phyloP scores from a whole-genome alignment of 1,140 invertebrate genomes.

The Brachionus manjavacas region DNA sequence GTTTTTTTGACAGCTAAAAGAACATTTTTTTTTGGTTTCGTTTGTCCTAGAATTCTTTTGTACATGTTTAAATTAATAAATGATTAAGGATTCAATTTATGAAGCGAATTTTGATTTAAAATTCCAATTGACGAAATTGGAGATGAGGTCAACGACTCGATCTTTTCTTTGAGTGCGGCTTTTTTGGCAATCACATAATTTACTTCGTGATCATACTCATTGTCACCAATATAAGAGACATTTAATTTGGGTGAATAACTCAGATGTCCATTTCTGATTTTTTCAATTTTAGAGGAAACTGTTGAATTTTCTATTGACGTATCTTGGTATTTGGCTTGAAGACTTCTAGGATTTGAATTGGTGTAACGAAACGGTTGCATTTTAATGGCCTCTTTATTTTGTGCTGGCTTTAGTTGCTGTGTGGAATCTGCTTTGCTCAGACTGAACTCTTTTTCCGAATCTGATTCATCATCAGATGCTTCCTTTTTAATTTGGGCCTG shows the following conservation, averaged over 20 bases:
- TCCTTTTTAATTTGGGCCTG: not conserved
- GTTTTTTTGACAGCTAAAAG: no score
- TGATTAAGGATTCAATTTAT: no score
- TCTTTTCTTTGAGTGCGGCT: not conserved
- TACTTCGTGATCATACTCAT: not conserved
- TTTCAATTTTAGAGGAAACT: not conserved
- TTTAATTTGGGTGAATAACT: not conserved
- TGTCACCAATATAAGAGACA: not conserved
- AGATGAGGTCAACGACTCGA: not conserved
- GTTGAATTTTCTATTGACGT: not conserved
- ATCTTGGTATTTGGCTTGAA: not conserved
- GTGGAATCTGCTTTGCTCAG: not conserved
- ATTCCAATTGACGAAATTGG: conserved; percentile 8
- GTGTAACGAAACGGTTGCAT: conserved; percentile 26
- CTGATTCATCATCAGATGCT: not conserved
- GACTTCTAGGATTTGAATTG: not conserved
- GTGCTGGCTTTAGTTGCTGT: not conserved
- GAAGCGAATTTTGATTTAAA: not conserved
- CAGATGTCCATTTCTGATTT: not conserved
- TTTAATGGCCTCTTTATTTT: not conserved
- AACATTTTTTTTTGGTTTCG: no score
- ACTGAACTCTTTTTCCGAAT: not conserved
- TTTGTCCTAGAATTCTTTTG: no score
- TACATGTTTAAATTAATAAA: no score
- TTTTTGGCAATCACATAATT: conserved; percentile 6